Base-by-base conservation (phyloP, 2,113 vertebrate genomes). In the Tachycineta bicolor region DNA sequence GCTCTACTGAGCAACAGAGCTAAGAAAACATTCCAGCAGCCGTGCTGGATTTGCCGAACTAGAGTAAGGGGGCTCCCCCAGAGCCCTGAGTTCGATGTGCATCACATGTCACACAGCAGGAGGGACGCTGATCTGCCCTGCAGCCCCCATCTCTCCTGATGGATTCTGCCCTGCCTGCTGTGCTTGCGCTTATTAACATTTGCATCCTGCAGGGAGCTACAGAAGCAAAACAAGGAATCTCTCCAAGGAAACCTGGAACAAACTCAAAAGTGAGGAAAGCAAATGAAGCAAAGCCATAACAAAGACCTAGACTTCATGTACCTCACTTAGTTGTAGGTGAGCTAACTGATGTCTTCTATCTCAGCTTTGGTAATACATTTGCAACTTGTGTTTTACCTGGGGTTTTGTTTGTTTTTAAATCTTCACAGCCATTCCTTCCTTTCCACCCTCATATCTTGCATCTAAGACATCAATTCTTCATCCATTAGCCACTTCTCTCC, bases 141-240 rank as follows among this genome's bases (percentile, higher is more conserved):
- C 81, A 56, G 60, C 55, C 60, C 47, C 37, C 47, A 7, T 75
- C 33, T 82, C 65, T 87, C 62, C 65, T 56, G 50, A 71, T 68
- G 31, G 68, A 91, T 89, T 94, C 73, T 78, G 43, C 33, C 39
- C 31, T 59, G 21, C 74, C 26, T 75, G 74, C 92, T 92, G 69
- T 79, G 73, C 77, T 68, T 91, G 41, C 0, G 0, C 81, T 94
- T 94, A 91, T 73, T 94, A 95, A 68, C 50, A 46, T 84, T 87
- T 69, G 44, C 29, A 79, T 85, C 94, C 91, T 76, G 62, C 91
- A 94, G 94, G 60, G 83, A 92, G 44, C 62, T 84, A 85, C 89
- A 87, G 70, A 89, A 89, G 65, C 53, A 85, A 87, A 93, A 87
- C 53, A 96, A 90, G 71, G 44, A 90, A 65, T 63, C 50, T 78